phyloP scores from a whole-genome alignment of 2,888 invertebrate genomes.

The Rhamnusium bicolor region DNA sequence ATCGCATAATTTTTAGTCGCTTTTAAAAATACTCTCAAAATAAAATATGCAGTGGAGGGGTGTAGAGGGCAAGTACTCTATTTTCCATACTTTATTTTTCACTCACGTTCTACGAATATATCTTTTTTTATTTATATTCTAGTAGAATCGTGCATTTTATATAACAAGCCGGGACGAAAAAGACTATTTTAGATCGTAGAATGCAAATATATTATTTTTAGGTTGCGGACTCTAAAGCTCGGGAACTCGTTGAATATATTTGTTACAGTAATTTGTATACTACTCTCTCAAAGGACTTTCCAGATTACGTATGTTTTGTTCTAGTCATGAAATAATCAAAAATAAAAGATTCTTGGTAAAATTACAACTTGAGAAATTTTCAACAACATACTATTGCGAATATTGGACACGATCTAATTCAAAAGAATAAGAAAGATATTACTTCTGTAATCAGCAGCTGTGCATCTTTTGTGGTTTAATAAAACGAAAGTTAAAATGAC shows the following conservation, averaged over 20 bases:
- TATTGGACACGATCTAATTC: too few relatives aligned
- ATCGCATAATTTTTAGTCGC: too few relatives aligned
- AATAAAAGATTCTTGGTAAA: not conserved
- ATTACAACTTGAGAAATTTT: too few relatives aligned
- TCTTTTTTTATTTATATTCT: not conserved
- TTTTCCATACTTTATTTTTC: not conserved
- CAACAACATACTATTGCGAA: too few relatives aligned
- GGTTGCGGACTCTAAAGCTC: not conserved
- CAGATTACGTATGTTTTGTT: not conserved
- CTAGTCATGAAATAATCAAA: not conserved
- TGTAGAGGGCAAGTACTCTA: not conserved
- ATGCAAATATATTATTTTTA: too few relatives aligned
- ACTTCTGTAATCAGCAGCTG: too few relatives aligned
- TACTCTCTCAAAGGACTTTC: not conserved
- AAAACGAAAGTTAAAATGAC: too few relatives aligned
- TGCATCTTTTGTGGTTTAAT: too few relatives aligned
- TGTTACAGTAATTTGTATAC: constrained; percentile 6
- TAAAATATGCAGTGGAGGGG: too few relatives aligned
- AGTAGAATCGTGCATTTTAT: not conserved
- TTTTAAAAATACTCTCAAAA: too few relatives aligned
- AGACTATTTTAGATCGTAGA: not conserved
- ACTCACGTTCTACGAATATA: constrained; percentile 3
- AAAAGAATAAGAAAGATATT: too few relatives aligned
- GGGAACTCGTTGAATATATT: not conserved
- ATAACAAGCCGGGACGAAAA: not conserved